A percentile compares a stretch with the other conserved stretches of the same genome.
These are phyloP conservation scores for Plestiodon gilberti DNA, from an alignment of 2,113 vertebrate species.

Conservation along the genomic window DNA sequence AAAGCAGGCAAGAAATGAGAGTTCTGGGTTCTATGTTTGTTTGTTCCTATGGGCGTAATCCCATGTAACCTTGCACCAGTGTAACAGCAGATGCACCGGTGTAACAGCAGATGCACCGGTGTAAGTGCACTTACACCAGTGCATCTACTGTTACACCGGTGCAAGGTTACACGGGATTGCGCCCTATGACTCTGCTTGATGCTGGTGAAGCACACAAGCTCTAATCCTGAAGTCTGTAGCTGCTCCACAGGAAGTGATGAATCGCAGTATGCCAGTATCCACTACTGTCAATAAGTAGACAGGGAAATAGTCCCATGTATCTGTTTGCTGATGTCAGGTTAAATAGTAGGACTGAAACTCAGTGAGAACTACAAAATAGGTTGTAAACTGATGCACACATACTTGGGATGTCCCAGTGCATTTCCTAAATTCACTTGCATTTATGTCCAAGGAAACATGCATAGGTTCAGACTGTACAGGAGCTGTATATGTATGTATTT, in stretches of 20 bases:
- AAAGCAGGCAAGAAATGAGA: not conserved
- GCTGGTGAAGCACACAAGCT: not conserved
- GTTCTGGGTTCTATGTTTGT: conserved; percentile 35
- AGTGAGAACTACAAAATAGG: conserved; percentile 8
- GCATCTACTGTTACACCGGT: too few relatives aligned
- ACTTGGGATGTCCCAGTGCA: not conserved
- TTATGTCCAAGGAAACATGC: not conserved
- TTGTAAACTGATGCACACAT: not conserved
- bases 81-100: too few relatives aligned
- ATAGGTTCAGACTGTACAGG: not conserved
- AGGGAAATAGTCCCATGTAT: not conserved
- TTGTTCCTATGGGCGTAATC: too few relatives aligned
- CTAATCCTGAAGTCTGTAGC: not conserved
- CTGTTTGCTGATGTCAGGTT: conserved; percentile 41
- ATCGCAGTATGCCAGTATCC: conserved; percentile 25
- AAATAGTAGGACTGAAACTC: conserved; percentile 58
- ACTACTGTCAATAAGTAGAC: not conserved
- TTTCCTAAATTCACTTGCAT: too few relatives aligned
- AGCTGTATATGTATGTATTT: not conserved
- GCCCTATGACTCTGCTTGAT: conserved; percentile 6
- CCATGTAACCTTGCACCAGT: too few relatives aligned
- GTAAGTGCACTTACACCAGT: too few relatives aligned
- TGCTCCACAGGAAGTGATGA: conserved; percentile 8
- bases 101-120: too few relatives aligned
- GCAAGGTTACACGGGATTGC: too few relatives aligned